Evolutionary conservation across 2,113 vertebrate genomes (phyloP), one percentile per base, ranked within the genome.

Genomic region (Sinosuthora webbiana): DNA sequence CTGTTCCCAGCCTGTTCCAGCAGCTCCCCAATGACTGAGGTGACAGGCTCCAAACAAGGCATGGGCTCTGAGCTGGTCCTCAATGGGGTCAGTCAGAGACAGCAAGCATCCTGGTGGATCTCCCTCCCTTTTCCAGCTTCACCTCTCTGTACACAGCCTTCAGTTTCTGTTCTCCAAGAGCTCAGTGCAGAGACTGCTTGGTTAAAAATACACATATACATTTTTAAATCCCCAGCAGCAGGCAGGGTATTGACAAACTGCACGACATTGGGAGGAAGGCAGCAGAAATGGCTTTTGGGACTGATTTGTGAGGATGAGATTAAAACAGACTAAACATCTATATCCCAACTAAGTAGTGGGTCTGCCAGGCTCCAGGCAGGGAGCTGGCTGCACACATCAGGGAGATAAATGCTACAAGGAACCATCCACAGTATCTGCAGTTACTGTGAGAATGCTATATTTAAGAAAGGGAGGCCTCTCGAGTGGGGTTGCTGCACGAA

Each of bases 1-100:
- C 60, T 95, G 94, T 97, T 95, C 96, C 89, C 83, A 88, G 94
- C 47, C 91, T 96, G 94, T 97, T 97, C 94, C 95, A 97, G 91
- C 94, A 92, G 86, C 91, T 91, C 86, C 86, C 73, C 3, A 7
- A 52, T 41, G 73, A 41, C 83, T 87, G 94, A 93, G 69, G 90
- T 90, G 86, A 93, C 83, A 63, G 89, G 39, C 69, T 83, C 20
- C 0, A 84, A 97, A 96, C 7, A 35, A 94, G 64, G 49, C 93
- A 78, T 23, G 47, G 83, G 83, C 73, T 87, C 86, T 1, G 1
- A 91, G 69, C 64, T 68, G 82, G 78, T 92, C 80, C 77, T 70
- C 91, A 91, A n/a, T 50, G 64, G 86, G 68, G 83, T 90, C 86
- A 93, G 68, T 37, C 35, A 96, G 47, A 87, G 23, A 81, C 44